A percentile compares a stretch with the other conserved stretches of the same genome.
Conservation (phyloP, 2,888 invertebrate species). For the Hirtodrosophila alboralis region DNA sequence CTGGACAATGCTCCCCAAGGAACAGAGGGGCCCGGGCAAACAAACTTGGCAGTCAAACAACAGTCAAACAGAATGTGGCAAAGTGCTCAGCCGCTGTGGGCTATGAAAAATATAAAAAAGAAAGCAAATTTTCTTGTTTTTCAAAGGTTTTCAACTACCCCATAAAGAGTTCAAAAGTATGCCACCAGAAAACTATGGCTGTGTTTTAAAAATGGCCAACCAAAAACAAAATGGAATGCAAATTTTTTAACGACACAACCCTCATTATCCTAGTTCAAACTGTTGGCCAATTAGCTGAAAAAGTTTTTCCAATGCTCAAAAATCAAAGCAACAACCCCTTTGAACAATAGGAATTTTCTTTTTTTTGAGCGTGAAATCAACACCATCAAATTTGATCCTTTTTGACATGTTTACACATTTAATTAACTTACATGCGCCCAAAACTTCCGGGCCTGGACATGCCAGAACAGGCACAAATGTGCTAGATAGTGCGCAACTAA, state of each 20-base stretch:
- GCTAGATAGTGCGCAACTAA: conserved; percentile 37
- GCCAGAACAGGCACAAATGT: conserved; percentile 19
- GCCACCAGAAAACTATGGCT: conserved; percentile 58
- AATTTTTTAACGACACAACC: conserved; percentile 14
- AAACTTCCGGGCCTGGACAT: conserved; percentile 62
- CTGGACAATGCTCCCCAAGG: conserved; percentile 60
- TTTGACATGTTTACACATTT: conserved; percentile 79
- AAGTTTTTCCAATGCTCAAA: conserved; percentile 35
- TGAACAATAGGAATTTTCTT: conserved; percentile 15
- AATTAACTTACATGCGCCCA: conserved; percentile 76
- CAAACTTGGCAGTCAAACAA: conserved; percentile 39
- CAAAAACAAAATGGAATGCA: conserved; percentile 11
- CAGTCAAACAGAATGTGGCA: conserved; percentile 57
- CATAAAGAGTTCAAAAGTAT: conserved; percentile 25
- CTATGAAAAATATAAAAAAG: conserved; percentile 9
- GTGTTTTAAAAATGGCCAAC: conserved; percentile 38
- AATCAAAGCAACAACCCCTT: conserved; percentile 57
- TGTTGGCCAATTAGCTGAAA: conserved; percentile 57
- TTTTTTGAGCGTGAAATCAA: conserved; percentile 64
- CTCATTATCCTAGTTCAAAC: conserved; percentile 6
- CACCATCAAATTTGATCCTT: conserved; percentile 54
- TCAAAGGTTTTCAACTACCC: conserved; percentile 9
- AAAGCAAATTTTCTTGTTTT: not conserved
- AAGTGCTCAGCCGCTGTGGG: conserved; percentile 43
- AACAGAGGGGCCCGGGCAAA: conserved; percentile 64